phyloP scores from a whole-genome alignment of 2,888 invertebrate species.

The Parnassius mnemosyne region DNA sequence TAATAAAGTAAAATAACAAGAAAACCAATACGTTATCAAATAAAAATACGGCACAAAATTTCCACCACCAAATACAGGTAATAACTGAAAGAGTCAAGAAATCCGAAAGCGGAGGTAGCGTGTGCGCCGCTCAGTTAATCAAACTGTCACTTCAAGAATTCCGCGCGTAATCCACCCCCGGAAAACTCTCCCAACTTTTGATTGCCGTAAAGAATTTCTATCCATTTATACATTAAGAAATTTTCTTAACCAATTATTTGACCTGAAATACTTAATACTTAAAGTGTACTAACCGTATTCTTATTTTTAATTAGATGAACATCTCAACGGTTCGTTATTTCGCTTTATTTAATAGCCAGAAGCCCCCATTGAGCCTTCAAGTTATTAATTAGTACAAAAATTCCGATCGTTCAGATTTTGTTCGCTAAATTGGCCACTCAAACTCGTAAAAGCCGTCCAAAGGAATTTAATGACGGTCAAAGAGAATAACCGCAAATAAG shows the following conservation, averaged over 20 bases:
- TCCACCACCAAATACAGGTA: conserved; percentile 43
- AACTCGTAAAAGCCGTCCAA: conserved; percentile 77
- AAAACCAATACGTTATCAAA: not conserved
- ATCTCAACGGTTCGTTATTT: conserved; percentile 58
- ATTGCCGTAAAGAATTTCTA: conserved; percentile 71
- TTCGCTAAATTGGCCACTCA: conserved; percentile 78
- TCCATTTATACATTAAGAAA: conserved; percentile 67
- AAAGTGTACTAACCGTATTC: conserved; percentile 17
- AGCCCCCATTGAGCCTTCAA: conserved; percentile 56
- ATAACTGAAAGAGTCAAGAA: conserved; percentile 63
- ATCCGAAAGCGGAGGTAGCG: conserved; percentile 64
- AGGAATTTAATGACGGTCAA: conserved; percentile 80
- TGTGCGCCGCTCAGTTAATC: conserved; percentile 78
- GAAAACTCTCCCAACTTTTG: conserved; percentile 77
- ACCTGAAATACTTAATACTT: conserved; percentile 20
- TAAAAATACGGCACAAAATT: too few relatives aligned
- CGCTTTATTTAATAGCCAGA: conserved; percentile 65
- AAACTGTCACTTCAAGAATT: conserved; percentile 81
- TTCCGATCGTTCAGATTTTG: conserved; percentile 77
- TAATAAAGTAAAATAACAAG: not conserved
- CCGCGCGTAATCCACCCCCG: conserved; percentile 73
- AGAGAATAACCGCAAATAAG: conserved; percentile 81
- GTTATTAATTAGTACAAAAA: conserved; percentile 79
- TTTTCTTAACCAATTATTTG: conserved; percentile 67
- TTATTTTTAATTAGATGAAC: conserved; percentile 55